These are phyloP conservation scores for Turnix velox DNA, from an alignment of 2,113 vertebrate genomes.

Conservation along the genomic window DNA sequence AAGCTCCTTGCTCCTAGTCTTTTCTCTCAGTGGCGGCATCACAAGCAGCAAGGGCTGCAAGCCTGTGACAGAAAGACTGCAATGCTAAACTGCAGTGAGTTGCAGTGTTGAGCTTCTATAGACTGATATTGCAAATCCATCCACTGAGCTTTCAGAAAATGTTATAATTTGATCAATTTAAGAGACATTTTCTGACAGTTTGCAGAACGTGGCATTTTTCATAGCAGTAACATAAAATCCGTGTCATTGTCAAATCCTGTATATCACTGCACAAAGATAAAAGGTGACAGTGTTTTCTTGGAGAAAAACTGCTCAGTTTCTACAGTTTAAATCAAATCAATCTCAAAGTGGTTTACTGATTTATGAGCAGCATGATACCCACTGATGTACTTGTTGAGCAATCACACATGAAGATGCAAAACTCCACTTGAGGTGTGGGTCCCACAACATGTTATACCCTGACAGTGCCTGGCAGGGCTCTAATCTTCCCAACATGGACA, in stretches of 20 bases:
- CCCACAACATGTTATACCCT: not conserved
- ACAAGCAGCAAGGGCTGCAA: not conserved
- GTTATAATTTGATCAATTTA: not conserved
- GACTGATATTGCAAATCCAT: not conserved
- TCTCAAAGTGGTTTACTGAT: not conserved
- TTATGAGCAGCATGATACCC: not conserved
- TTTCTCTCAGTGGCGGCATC: not conserved
- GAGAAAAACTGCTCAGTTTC: not conserved
- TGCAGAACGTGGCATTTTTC: not conserved
- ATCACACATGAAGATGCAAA: not conserved
- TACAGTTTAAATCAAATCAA: not conserved
- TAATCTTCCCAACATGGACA: not conserved
- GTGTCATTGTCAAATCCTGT: not conserved
- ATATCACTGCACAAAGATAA: not conserved
- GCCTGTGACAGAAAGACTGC: not conserved
- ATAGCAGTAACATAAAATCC: not conserved
- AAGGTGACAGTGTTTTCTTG: not conserved
- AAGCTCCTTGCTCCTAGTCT: not conserved
- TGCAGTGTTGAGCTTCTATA: not conserved
- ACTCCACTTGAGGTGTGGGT: accelerated
- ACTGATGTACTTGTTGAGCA: not conserved
- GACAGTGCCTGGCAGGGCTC: accelerated
- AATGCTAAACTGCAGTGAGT: not conserved
- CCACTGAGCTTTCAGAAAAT: not conserved
- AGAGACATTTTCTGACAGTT: not conserved